Conservation (phyloP, 23 tunicate genomes). For the Clavelina lepadiformis region DNA sequence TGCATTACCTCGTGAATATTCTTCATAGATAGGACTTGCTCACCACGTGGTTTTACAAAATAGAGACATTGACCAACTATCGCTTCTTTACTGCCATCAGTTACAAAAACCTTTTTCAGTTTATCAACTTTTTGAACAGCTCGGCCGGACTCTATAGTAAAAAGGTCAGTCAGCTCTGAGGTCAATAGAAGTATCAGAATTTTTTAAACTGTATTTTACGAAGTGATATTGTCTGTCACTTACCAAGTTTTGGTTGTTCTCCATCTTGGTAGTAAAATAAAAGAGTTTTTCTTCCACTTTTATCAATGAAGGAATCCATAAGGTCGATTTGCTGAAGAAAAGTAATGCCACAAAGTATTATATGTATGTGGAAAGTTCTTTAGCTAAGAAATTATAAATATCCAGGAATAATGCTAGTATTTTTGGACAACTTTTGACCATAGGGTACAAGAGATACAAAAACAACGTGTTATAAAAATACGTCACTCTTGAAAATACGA, state of each 20-base stretch:
- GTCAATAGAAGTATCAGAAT: background rate
- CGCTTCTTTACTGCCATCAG: slow-evolving; percentile 69
- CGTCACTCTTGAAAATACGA: too few species aligned
- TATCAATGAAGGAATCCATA: slow-evolving; percentile 53
- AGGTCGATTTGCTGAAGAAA: slow-evolving; percentile 66
- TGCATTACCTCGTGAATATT: slow-evolving; percentile 67
- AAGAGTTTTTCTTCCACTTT: slow-evolving; percentile 55
- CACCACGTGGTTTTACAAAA: slow-evolving; percentile 71
- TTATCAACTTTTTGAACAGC: slow-evolving; percentile 64
- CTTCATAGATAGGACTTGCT: slow-evolving; percentile 47
- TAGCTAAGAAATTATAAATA: too few species aligned
- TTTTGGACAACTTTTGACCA: too few species aligned
- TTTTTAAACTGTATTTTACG: background rate
- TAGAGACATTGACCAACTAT: slow-evolving; percentile 66
- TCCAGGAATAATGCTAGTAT: too few species aligned
- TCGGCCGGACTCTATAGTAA: slow-evolving; percentile 82
- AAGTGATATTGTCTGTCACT: background rate
- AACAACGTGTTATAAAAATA: too few species aligned
- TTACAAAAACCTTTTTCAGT: slow-evolving; percentile 79
- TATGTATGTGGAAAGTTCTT: too few species aligned
- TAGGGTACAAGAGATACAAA: too few species aligned
- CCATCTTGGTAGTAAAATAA: slow-evolving; percentile 83
- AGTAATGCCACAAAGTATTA: too few species aligned
- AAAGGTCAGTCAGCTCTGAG: too few species aligned
- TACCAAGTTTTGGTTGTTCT: slow-evolving; percentile 90